Conservation (phyloP, 2,888 invertebrate genomes). For the Clivina fossor region DNA sequence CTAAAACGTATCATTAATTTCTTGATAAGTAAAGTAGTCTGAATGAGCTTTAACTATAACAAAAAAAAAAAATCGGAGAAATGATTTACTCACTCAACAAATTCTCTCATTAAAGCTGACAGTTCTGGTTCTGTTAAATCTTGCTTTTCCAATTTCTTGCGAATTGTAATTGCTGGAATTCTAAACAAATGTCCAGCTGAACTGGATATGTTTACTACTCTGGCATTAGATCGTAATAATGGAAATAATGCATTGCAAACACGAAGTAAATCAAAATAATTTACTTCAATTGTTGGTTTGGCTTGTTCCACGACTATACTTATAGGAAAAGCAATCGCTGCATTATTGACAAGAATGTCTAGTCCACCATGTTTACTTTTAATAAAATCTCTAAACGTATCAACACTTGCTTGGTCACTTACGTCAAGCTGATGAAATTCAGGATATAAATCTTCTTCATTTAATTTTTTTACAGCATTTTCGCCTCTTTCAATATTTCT, state of each 20-base stretch:
- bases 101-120: slow-evolving; percentile 64
- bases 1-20: no score
- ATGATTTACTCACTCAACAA: slow-evolving; percentile 59
- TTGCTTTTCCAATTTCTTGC: slow-evolving; percentile 58
- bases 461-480: slow-evolving; percentile 61
- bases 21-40: no score
- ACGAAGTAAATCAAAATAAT: slow-evolving; percentile 67
- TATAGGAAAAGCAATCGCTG: slow-evolving; percentile 69
- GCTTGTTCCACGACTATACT: slow-evolving; percentile 68
- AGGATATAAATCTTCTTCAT: slow-evolving; percentile 58
- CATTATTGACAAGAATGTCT: slow-evolving; percentile 76
- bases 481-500: slow-evolving; percentile 60
- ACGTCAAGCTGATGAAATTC: slow-evolving; percentile 72
- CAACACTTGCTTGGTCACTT: slow-evolving; percentile 61
- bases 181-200: slow-evolving; percentile 63
- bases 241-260: slow-evolving; percentile 73
- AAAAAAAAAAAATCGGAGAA: no score
- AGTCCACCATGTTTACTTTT: slow-evolving; percentile 65
- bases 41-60: no score
- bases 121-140: slow-evolving; percentile 62
- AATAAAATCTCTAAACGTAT: slow-evolving; percentile 61
- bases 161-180: slow-evolving; percentile 62
- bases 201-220: slow-evolving; percentile 77
- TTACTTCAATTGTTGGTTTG: slow-evolving; percentile 66
- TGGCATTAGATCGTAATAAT: slow-evolving; percentile 66